phyloP scores from a whole-genome alignment of 2,113 vertebrate genomes.

The Aplodontia rufa region DNA sequence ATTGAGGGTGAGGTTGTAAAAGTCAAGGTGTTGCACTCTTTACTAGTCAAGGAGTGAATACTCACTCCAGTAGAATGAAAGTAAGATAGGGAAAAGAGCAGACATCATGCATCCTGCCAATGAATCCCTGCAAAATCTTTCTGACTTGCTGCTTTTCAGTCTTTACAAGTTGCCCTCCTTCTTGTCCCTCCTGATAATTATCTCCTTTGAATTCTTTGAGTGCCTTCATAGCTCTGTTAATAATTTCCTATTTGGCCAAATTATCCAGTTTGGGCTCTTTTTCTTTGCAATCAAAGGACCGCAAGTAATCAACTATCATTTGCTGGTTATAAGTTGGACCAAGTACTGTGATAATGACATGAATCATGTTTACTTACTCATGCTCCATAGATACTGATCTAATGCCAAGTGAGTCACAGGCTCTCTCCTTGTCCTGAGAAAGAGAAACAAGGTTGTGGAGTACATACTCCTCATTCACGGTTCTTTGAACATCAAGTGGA shows the following conservation, averaged over 20 bases:
- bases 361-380: background rate
- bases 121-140: background rate
- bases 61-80: background rate
- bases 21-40: background rate
- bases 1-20: background rate
- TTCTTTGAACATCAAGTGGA: background rate
- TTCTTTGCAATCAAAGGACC: background rate
- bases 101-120: background rate
- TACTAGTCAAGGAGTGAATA: background rate
- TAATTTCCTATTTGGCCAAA: background rate
- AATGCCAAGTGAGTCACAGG: background rate
- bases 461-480: background rate
- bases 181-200: background rate
- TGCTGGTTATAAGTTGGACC: background rate
- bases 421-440: background rate
- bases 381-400: background rate
- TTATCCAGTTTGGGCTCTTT: background rate
- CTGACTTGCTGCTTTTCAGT: background rate
- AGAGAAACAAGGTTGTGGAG: background rate
- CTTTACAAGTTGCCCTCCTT: background rate
- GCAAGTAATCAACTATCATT: background rate
- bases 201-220: background rate
- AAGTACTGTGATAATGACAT: background rate
- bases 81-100: background rate
- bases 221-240: background rate